These are phyloP conservation scores for Galago senegalensis DNA, from an alignment of 2,797 vertebrate species.

Conservation along the genomic window DNA sequence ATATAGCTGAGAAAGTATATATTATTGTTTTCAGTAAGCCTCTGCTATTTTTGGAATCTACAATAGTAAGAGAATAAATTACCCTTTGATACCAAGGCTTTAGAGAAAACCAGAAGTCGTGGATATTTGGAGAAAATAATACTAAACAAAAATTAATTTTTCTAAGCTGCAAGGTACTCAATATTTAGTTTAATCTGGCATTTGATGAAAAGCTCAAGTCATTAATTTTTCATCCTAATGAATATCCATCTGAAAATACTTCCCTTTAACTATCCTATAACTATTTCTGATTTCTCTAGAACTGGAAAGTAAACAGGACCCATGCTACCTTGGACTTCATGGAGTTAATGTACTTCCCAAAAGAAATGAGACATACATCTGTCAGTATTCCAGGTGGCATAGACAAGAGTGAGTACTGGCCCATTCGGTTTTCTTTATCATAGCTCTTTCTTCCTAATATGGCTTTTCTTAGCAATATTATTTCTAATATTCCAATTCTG, in stretches of 20 bases:
- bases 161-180: slow-evolving; percentile 42
- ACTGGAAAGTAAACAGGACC: not conserved
- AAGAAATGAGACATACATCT: not conserved
- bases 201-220: slow-evolving; percentile 34
- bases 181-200: slow-evolving; percentile 38
- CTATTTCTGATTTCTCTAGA: not conserved
- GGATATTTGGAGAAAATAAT: slow-evolving; percentile 55
- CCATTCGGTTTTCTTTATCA: not conserved
- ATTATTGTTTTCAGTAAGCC: not conserved
- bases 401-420: not conserved
- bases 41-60: not conserved
- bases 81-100: not conserved
- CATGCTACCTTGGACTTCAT: not conserved
- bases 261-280: not conserved
- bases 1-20: not conserved
- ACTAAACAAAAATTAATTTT: slow-evolving; percentile 62
- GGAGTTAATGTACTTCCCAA: not conserved
- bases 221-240: slow-evolving; percentile 53
- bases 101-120: slow-evolving; percentile 45
- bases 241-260: slow-evolving; percentile 44
- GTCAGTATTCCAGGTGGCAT: not conserved
- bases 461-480: slow-evolving; percentile 35
- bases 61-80: slow-evolving; percentile 16
- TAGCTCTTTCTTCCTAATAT: not conserved
- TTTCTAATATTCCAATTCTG: slow-evolving; percentile 6